These are phyloP conservation scores for Myocastor coypus DNA, from an alignment of 2,113 vertebrate species.

Conservation along the genomic window DNA sequence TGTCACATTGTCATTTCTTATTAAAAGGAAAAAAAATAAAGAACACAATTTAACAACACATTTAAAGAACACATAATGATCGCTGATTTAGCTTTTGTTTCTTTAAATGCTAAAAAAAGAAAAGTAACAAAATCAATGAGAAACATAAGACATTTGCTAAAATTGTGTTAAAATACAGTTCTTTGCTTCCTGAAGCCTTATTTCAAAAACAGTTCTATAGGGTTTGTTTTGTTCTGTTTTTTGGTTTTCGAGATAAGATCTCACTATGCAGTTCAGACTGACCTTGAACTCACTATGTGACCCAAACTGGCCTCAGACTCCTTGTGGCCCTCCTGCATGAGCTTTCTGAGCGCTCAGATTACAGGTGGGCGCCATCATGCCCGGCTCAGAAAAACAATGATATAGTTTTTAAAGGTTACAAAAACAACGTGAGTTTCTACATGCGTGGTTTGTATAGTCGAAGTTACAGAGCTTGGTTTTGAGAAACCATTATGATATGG, in stretches of 20 bases:
- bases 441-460: neutral
- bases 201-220: neutral
- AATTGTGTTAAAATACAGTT: conserved; percentile 1
- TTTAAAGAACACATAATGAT: no score
- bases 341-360: neutral
- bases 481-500: conserved; percentile 16
- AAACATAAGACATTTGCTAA: neutral
- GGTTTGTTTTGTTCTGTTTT: neutral
- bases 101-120: no score
- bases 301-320: neutral
- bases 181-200: neutral
- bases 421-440: neutral
- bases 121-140: neutral
- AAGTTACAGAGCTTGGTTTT: conserved; percentile 31
- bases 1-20: no score
- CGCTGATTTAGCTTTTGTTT: no score
- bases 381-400: neutral
- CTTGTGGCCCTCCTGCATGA: neutral
- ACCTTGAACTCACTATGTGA: neutral
- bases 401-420: neutral
- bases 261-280: neutral
- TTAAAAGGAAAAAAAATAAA: no score
- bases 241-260: neutral
- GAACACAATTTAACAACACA: no score
- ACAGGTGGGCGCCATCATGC: neutral